Base-by-base conservation (phyloP, 2,888 invertebrate species). In the Conistra vaccinii region DNA sequence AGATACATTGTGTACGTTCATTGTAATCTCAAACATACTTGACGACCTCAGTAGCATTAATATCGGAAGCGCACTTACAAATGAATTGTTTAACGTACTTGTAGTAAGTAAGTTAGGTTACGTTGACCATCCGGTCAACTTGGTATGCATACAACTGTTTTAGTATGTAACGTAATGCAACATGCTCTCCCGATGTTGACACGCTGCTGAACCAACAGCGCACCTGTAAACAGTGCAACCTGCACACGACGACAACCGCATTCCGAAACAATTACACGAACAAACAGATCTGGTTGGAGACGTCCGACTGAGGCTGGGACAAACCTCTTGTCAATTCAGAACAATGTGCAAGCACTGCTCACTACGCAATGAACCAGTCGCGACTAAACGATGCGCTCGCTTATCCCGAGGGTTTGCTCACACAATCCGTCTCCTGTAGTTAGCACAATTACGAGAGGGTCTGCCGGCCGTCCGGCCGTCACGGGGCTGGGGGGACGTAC, bases 371-470 rank as follows among this genome's bases (percentile, higher is more conserved):
- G 78, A 69, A 61, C 69, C 72, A 60, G 73, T 62, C 60, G 45
- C 57, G 57, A 60, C 69, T 70, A 76, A 81, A 66, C 78, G 78
- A 76, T 74, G 55, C 73, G 35, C 65, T 75, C 77, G 69, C 79
- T 84, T 78, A 77, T 80, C 84, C 78, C 72, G 51, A 66, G 70
- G 79, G 82, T 83, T 83, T 82, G 76, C 77, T 80, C 85, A 81
- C 77, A 73, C 90, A 83, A 76, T 63, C 82, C 70, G 84, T 73
- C 82, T 77, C 66, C 79, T 66, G 82, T 85, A 88, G 88, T 89
- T 89, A 89, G 87, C 78, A 76, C 89, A 88, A 89, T 90, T 87
- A 90, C 84, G 80, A 62, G 62, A 62, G 71, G 45, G 53, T 45
- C 45, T 66, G 58, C 67, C 45, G 32, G 61, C 29, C n/a, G 67